Evolutionary conservation across 2,888 invertebrate genomes (phyloP).

Genomic region (Cancer borealis): DNA sequence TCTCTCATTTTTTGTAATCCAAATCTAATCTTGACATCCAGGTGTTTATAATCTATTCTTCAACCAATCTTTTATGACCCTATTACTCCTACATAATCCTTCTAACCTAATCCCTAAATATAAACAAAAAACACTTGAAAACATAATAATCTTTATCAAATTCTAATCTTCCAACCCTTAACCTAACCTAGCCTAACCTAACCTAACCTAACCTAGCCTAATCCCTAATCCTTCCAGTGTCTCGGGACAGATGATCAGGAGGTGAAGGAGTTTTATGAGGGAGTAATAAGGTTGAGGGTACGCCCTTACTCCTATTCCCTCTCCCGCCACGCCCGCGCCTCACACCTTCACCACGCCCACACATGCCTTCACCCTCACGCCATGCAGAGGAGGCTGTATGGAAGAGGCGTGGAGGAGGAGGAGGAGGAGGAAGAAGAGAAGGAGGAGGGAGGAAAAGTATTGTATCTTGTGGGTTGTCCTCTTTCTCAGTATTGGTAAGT

Average conservation of each 20-base stretch:
- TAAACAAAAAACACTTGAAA: no score
- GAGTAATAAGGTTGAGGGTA: conserved; percentile 60
- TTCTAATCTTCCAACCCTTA: no score
- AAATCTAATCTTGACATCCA: no score
- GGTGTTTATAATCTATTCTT: no score
- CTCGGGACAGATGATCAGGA: conserved; percentile 69
- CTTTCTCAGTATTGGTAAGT: conserved; percentile 68
- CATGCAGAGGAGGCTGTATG: not conserved
- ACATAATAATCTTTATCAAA: no score
- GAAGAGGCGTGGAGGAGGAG: not conserved
- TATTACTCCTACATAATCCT: no score
- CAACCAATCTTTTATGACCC: no score
- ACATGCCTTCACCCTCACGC: not conserved
- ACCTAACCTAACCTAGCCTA: not conserved
- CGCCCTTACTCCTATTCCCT: conserved; percentile 50
- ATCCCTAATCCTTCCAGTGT: conserved; percentile 28
- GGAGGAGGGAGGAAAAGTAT: conserved; percentile 36
- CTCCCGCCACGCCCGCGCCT: not conserved
- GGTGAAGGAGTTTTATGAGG: conserved; percentile 66
- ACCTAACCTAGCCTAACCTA: no score
- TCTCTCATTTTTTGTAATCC: no score
- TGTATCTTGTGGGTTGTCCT: conserved; percentile 72
- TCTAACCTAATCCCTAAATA: no score
- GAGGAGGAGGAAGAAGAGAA: conserved; percentile 21
- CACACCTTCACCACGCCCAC: conserved; percentile 4